phyloP scores from a whole-genome alignment of 1,140 invertebrate genomes.

The Drosophila melanica region DNA sequence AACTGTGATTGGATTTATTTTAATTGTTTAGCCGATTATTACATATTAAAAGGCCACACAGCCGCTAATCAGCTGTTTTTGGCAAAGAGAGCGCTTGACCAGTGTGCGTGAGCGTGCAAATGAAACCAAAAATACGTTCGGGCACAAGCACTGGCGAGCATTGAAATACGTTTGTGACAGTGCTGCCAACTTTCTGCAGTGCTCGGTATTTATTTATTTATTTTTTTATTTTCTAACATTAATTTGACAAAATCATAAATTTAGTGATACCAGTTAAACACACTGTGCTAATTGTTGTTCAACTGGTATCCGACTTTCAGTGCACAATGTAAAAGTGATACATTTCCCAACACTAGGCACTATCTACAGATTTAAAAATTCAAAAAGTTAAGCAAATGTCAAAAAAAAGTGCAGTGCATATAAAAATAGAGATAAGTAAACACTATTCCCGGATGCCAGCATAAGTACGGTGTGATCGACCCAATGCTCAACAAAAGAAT shows the following conservation, averaged over 20 bases:
- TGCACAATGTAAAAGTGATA: neutral
- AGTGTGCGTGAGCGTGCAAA: neutral
- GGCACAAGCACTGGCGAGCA: neutral
- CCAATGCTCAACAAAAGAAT: constrained; percentile 18
- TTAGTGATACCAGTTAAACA: neutral
- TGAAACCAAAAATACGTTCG: no score
- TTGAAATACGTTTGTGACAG: neutral
- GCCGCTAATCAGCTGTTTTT: constrained; percentile 51
- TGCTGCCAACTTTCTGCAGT: constrained; percentile 20
- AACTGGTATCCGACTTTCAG: neutral
- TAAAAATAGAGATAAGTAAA: neutral
- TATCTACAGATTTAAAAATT: no score
- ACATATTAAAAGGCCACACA: constrained; percentile 28
- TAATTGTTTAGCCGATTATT: constrained; percentile 27
- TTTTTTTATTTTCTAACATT: neutral
- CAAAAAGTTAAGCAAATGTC: neutral
- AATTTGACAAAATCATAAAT: neutral
- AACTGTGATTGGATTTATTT: constrained; percentile 3
- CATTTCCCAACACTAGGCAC: neutral
- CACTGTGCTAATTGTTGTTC: neutral
- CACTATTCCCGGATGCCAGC: neutral
- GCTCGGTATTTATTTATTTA: neutral
- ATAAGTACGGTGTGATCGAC: neutral
- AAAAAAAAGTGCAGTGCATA: neutral
- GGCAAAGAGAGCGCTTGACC: no score